A percentile compares a stretch with the other conserved stretches of the same genome.
phyloP scores from a whole-genome alignment of 1,140 invertebrate species.

The Laodelphax striatellus region DNA sequence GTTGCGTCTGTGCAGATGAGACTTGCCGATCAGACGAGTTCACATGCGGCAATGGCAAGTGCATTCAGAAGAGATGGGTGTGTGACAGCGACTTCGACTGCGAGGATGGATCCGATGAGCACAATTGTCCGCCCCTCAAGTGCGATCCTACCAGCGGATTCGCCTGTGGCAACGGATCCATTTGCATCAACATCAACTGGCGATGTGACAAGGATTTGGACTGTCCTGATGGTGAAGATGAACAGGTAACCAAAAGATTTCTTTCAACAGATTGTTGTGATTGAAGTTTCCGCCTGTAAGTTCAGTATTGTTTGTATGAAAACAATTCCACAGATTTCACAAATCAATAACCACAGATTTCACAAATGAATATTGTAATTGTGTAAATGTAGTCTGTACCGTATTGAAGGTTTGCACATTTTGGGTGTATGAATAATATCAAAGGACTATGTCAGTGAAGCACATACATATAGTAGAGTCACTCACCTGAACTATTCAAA shows the following conservation, averaged over 20 bases:
- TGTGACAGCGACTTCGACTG: conserved; percentile 85
- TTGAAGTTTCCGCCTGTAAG: too few species aligned
- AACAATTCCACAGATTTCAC: too few species aligned
- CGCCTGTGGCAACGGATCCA: conserved; percentile 41
- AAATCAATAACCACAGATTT: too few species aligned
- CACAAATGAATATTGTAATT: too few species aligned
- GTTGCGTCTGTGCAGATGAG: conserved; percentile 45
- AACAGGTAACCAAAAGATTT: conserved; percentile 45
- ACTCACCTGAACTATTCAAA: too few species aligned
- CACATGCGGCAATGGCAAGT: conserved; percentile 77
- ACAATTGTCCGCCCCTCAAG: conserved; percentile 53
- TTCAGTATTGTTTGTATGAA: too few species aligned
- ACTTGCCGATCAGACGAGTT: conserved; percentile 81
- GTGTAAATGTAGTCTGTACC: too few species aligned
- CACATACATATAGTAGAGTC: too few species aligned
- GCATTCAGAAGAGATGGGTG: conserved; percentile 74
- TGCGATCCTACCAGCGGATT: conserved; percentile 56
- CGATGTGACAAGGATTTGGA: conserved; percentile 78
- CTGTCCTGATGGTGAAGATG: conserved; percentile 69
- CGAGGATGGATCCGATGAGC: conserved; percentile 68
- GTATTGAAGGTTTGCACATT: too few species aligned
- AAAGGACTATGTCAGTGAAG: too few species aligned
- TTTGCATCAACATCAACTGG: conserved; percentile 63
- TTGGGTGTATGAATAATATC: too few species aligned
- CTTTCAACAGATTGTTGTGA: too few species aligned